Percentiles rank a stretch among this genome's conserved stretches.
Evolutionary conservation across 2,113 vertebrate genomes (phyloP).

Genomic region (Macaca fascicularis): DNA sequence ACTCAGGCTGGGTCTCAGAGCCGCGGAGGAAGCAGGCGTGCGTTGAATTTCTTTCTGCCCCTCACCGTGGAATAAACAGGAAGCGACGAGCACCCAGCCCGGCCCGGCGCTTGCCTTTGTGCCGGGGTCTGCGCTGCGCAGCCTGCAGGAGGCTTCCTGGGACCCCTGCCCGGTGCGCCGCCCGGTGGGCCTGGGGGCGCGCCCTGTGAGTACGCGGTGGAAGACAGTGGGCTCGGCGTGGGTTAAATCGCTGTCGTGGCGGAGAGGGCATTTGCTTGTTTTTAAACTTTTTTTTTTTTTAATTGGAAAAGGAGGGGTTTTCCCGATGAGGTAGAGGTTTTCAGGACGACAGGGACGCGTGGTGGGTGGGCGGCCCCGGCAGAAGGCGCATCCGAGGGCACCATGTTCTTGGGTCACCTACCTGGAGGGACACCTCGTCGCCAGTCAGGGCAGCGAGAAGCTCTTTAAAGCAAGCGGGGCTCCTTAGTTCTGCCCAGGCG

Average conservation of each 20-base stretch:
- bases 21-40: slow-evolving; percentile 47
- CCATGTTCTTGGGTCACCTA: not conserved
- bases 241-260: not conserved
- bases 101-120: slow-evolving; percentile 43
- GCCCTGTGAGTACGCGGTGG: not conserved
- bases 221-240: not conserved
- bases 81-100: slow-evolving; percentile 47
- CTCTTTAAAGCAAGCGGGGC: not conserved
- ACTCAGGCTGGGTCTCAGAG: not conserved
- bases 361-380: slow-evolving; percentile 3
- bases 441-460: slow-evolving; percentile 15
- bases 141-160: not conserved
- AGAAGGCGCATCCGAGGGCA: not conserved
- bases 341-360: fast-evolving
- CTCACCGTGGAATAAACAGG: slow-evolving; percentile 57
- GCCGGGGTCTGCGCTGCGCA: not conserved
- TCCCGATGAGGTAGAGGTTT: not conserved
- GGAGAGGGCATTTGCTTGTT: not conserved
- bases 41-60: slow-evolving; percentile 55
- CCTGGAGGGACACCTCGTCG: not conserved
- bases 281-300: slow-evolving; percentile 40
- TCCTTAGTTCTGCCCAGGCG: not conserved
- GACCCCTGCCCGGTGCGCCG: not conserved
- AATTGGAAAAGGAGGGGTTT: not conserved
- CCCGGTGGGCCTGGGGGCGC: not conserved